Evolutionary conservation across 2,797 vertebrate genomes (phyloP).

Genomic region (Coccyzus lansbergi): DNA sequence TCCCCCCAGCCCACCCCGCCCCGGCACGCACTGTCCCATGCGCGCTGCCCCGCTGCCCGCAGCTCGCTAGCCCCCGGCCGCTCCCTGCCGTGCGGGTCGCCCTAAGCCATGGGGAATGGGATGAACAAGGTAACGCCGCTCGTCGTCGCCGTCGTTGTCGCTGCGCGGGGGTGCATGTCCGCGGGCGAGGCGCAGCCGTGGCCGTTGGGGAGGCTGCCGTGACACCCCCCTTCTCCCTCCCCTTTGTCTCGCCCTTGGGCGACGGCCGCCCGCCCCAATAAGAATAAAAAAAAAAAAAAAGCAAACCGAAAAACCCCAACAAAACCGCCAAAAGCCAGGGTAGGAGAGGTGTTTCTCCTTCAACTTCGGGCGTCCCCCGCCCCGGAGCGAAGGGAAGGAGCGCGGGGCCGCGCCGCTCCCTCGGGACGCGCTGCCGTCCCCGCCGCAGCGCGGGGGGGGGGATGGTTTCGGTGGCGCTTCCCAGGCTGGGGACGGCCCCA

Average conservation of each 20-base stretch:
- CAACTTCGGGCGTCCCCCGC: not conserved
- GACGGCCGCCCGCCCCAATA: not conserved
- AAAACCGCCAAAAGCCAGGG: not conserved
- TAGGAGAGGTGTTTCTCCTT: not conserved
- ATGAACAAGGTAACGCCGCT: constrained; percentile 79
- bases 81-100: constrained; percentile 33
- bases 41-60: not conserved
- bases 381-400: not conserved
- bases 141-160: no score
- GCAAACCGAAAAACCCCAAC: no score
- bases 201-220: not conserved
- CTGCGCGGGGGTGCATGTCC: constrained; percentile 12
- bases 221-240: not conserved
- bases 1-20: no score
- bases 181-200: not conserved
- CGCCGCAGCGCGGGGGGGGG: not conserved
- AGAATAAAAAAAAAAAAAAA: no score
- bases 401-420: not conserved
- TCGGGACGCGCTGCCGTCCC: constrained; percentile 5
- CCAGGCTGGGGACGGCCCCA: not conserved
- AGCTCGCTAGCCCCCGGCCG: not conserved
- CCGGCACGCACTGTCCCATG: constrained; percentile 43
- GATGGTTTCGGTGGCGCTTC: not conserved
- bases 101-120: constrained; percentile 78
- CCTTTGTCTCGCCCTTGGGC: not conserved